A percentile compares a stretch with the other conserved stretches of the same genome.
Evolutionary conservation across 2,888 invertebrate genomes (phyloP).

Genomic region (Andrena bucephala): DNA sequence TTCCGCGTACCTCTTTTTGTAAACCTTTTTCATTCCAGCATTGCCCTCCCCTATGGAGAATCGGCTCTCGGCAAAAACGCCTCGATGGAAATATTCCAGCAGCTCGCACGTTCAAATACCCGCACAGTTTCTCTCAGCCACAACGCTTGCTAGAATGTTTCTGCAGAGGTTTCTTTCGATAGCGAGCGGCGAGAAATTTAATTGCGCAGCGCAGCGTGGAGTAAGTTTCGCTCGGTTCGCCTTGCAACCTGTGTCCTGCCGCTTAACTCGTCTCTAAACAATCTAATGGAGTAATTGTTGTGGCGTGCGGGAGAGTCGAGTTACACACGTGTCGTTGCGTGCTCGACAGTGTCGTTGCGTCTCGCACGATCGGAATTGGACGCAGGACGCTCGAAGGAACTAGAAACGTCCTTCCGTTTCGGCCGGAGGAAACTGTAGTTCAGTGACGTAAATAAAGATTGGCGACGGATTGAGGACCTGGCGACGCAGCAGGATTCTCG

Average conservation of each 20-base stretch:
- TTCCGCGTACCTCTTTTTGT: slow-evolving; percentile 5
- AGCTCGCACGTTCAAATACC: background rate
- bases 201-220: background rate
- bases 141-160: background rate
- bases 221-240: background rate
- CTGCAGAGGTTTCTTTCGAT: background rate
- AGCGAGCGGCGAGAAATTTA: background rate
- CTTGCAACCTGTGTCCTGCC: background rate
- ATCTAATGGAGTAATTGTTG: slow-evolving; percentile 31
- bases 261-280: background rate
- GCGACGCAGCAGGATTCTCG: background rate
- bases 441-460: background rate
- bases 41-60: background rate
- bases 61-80: background rate
- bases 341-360: background rate
- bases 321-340: background rate
- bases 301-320: background rate
- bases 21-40: background rate
- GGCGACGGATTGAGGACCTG: background rate
- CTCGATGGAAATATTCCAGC: background rate
- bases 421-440: too few relatives aligned
- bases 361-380: background rate
- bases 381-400: background rate
- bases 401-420: background rate
- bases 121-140: background rate